Conservation (phyloP, 2,113 vertebrate species). For the Galemys pyrenaicus region DNA sequence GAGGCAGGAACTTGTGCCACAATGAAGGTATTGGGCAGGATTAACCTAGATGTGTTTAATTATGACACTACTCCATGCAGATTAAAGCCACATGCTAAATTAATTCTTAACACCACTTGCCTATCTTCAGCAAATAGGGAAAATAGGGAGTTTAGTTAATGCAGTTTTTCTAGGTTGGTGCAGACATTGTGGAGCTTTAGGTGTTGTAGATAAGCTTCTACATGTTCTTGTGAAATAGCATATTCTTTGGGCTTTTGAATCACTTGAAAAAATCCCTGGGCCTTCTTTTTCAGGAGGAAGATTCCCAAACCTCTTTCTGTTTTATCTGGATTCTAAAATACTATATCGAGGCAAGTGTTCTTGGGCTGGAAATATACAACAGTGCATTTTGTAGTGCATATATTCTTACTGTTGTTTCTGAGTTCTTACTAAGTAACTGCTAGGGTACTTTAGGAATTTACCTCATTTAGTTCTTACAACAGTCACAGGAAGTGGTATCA, state of each 20-base stretch:
- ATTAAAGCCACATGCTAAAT: neutral
- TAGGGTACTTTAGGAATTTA: neutral
- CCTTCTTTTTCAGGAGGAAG: neutral
- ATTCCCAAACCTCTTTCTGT: neutral
- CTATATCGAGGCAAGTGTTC: neutral
- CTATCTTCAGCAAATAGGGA: neutral
- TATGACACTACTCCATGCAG: neutral
- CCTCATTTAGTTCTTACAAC: neutral
- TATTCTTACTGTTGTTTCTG: neutral
- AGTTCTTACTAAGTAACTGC: neutral
- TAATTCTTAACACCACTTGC: neutral
- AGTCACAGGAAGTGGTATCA: neutral
- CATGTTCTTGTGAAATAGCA: neutral
- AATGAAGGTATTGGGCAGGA: neutral
- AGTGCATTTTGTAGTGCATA: neutral
- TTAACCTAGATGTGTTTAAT: neutral
- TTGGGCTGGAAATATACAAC: neutral
- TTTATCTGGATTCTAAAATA: slow-evolving; percentile 5
- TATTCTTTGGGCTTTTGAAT: neutral
- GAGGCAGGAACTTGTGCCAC: neutral
- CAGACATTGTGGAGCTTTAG: neutral
- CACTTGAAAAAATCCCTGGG: neutral
- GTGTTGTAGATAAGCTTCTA: neutral
- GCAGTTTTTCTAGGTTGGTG: neutral
- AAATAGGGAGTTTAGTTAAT: neutral